Evolutionary conservation across 2,113 vertebrate species (phyloP).

Genomic region (Ceyx cyanopectus): DNA sequence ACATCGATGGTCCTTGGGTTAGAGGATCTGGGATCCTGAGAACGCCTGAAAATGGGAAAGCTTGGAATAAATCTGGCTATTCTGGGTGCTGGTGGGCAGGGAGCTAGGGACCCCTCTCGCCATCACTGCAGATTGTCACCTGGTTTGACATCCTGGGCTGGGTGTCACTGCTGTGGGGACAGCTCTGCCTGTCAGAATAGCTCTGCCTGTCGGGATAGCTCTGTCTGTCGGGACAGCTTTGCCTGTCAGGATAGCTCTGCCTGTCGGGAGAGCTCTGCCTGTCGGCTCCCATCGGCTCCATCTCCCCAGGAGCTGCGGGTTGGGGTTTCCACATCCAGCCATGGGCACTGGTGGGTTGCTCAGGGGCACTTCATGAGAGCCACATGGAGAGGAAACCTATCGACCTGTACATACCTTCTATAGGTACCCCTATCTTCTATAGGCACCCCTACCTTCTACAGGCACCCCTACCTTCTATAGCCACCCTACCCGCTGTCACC

Average conservation of each 20-base stretch:
- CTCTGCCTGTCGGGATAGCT: no score
- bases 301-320: background rate
- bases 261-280: no score
- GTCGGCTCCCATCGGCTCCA: fast-evolving
- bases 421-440: no score
- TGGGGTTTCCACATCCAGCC: fast-evolving
- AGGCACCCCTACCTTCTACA: background rate
- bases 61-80: background rate
- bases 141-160: no score
- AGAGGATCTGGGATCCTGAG: background rate
- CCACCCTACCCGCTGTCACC: fast-evolving
- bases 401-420: no score
- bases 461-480: background rate
- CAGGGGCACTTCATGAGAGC: no score
- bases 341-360: fast-evolving
- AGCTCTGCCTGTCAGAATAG: no score
- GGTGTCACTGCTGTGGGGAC: no score
- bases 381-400: no score
- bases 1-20: fast-evolving
- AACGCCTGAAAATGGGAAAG: background rate
- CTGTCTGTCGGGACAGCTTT: no score
- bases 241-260: no score
- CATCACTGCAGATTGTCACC: background rate
- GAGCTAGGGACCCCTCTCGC: background rate
- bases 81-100: background rate